These are phyloP conservation scores for Brachyistius frenatus DNA, from an alignment of 2,113 vertebrate genomes.

Conservation along the genomic window DNA sequence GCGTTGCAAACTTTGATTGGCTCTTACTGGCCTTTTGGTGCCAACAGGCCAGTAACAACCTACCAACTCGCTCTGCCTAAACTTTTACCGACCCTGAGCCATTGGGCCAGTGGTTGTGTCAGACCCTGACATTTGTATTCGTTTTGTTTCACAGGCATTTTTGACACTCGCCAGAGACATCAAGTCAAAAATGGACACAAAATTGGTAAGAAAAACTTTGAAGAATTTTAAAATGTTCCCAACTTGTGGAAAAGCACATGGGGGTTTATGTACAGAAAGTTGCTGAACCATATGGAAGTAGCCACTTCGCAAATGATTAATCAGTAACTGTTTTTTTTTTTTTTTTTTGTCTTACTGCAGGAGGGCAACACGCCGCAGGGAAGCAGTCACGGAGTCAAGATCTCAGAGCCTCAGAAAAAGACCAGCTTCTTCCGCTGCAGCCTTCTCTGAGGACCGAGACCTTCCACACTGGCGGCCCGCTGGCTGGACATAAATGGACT, in stretches of 20 bases:
- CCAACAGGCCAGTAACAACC: too few species aligned
- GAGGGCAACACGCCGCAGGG: conserved; percentile 94
- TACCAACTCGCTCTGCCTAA: too few species aligned
- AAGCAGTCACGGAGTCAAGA: conserved; percentile 93
- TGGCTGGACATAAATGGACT: conserved; percentile 86
- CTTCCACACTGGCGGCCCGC: conserved; percentile 72
- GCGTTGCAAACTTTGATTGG: too few species aligned
- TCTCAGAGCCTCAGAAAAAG: conserved; percentile 96
- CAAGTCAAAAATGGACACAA: conserved; percentile 99
- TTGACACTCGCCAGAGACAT: conserved; percentile 98
- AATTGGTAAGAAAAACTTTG: conserved; percentile 88
- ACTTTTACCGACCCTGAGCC: too few species aligned
- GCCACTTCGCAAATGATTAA: not conserved
- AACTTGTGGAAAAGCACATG: not conserved
- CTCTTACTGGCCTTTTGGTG: too few species aligned
- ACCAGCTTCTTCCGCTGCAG: conserved; percentile 96
- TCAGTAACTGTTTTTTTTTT: not conserved
- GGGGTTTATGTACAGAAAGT: not conserved
- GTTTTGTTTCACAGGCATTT: conserved; percentile 87
- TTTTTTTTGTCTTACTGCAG: conserved; percentile 76
- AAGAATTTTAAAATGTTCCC: not conserved
- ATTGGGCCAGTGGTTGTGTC: too few species aligned
- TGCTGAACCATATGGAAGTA: not conserved
- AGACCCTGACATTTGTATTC: not conserved
- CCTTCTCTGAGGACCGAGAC: conserved; percentile 90